Percentiles rank a stretch among this genome's conserved stretches.
Conservation (phyloP, 1,140 invertebrate species). For the Phymorhynchus buccinoides region DNA sequence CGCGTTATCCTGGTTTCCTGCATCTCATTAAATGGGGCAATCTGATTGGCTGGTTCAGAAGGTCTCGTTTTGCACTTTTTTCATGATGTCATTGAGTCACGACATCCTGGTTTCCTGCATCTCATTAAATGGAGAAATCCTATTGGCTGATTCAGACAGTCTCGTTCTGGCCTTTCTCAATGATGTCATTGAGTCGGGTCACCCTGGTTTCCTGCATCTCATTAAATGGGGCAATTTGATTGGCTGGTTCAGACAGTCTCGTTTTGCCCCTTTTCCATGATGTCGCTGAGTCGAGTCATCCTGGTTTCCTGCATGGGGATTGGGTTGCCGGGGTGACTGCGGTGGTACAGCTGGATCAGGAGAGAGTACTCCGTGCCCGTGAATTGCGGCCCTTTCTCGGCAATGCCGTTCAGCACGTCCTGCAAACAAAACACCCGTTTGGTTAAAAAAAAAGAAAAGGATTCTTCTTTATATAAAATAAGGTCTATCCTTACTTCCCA, state of each 20-base stretch:
- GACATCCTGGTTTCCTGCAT: neutral
- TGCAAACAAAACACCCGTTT: slow-evolving; percentile 69
- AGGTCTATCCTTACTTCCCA: too few relatives aligned
- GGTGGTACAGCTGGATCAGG: slow-evolving; percentile 63
- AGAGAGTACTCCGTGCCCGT: slow-evolving; percentile 67
- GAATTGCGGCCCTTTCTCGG: slow-evolving; percentile 70
- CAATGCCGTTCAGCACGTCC: slow-evolving; percentile 82
- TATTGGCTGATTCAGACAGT: slow-evolving; percentile 36
- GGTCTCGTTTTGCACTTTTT: neutral
- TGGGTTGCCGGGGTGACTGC: slow-evolving; percentile 61
- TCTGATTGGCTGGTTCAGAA: too few relatives aligned
- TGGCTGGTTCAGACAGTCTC: slow-evolving; percentile 42
- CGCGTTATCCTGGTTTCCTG: neutral
- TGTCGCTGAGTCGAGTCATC: slow-evolving; percentile 55
- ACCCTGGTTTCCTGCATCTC: slow-evolving; percentile 50
- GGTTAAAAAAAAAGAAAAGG: neutral
- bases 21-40: neutral
- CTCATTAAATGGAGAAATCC: neutral
- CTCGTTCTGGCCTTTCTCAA: slow-evolving; percentile 63
- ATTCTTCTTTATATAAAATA: too few relatives aligned
- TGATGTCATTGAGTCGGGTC: slow-evolving; percentile 56
- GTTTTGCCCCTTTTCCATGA: slow-evolving; percentile 64
- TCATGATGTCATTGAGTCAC: neutral
- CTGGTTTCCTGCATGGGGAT: slow-evolving; percentile 47
- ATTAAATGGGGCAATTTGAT: too few relatives aligned